phyloP scores from a whole-genome alignment of 2,797 vertebrate species.

The Lepus townsendii region DNA sequence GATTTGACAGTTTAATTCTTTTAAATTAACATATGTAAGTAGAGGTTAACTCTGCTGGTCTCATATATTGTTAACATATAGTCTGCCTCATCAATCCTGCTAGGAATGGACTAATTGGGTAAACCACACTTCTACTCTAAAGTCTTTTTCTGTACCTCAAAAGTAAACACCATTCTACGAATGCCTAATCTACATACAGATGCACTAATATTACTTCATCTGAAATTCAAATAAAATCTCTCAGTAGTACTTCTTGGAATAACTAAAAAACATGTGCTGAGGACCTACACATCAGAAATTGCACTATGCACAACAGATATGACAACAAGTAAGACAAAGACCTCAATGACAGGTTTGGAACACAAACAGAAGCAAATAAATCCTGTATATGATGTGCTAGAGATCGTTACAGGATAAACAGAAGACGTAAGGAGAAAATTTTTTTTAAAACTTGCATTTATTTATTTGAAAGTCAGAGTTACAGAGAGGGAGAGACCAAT shows the following conservation, averaged over 20 bases:
- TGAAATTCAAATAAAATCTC: conserved; percentile 62
- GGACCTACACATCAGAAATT: background rate
- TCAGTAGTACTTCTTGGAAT: conserved; percentile 50
- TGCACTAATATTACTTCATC: conserved; percentile 44
- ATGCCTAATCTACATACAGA: conserved; percentile 52
- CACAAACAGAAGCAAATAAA: conserved; percentile 49
- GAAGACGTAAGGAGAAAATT: background rate
- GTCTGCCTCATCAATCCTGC: conserved; percentile 48
- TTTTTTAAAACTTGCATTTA: conserved; percentile 23
- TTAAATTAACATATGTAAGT: conserved; percentile 43
- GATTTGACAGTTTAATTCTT: conserved; percentile 57
- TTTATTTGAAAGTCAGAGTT: no score
- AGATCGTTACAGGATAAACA: conserved; percentile 37
- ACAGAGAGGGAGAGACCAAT: no score
- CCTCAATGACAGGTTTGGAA: conserved; percentile 1
- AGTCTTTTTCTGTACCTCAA: conserved; percentile 37
- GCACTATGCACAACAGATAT: background rate
- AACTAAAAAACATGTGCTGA: conserved; percentile 8
- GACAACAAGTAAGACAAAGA: conserved; percentile 37
- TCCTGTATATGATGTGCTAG: background rate
- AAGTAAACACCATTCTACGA: conserved; percentile 7
- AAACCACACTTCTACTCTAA: conserved; percentile 39
- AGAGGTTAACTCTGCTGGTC: conserved; percentile 49
- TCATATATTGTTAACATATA: conserved; percentile 36
- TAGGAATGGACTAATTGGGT: conserved; percentile 27